phyloP scores from a whole-genome alignment of 2,888 invertebrate genomes.

The Leistus spinibarbis region DNA sequence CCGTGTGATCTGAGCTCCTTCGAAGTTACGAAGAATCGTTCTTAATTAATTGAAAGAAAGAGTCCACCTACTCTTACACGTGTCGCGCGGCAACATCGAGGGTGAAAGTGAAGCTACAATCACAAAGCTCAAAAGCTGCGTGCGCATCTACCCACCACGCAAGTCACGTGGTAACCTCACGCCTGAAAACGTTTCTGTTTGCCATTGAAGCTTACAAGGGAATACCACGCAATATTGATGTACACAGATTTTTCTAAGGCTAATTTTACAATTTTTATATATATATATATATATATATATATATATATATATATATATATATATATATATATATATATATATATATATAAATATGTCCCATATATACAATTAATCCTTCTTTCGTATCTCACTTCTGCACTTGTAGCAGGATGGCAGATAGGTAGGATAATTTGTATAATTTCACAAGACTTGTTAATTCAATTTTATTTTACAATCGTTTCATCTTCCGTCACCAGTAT shows the following conservation, averaged over 20 bases:
- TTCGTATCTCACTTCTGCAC: too few species aligned
- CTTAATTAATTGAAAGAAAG: conserved; percentile 31
- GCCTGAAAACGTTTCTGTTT: neutral
- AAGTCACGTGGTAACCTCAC: neutral
- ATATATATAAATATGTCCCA: too few species aligned
- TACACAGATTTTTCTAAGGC: too few species aligned
- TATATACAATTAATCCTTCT: too few species aligned
- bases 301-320: too few species aligned
- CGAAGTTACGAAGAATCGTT: conserved; percentile 14
- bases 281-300: neutral
- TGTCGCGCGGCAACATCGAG: conserved; percentile 2
- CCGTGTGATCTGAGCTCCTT: neutral
- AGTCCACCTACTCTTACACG: neutral
- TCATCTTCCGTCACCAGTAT: too few species aligned
- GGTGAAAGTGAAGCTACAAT: conserved; percentile 22
- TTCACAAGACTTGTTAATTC: too few species aligned
- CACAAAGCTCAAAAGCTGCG: neutral
- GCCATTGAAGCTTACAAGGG: neutral
- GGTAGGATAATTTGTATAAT: too few species aligned
- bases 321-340: too few species aligned
- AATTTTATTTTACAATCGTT: too few species aligned
- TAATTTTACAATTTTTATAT: too few species aligned
- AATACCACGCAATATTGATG: neutral
- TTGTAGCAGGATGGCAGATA: too few species aligned
- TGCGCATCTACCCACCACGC: neutral